These are phyloP conservation scores for Notechis scutatus DNA, from an alignment of 2,113 vertebrate genomes.

Conservation along the genomic window DNA sequence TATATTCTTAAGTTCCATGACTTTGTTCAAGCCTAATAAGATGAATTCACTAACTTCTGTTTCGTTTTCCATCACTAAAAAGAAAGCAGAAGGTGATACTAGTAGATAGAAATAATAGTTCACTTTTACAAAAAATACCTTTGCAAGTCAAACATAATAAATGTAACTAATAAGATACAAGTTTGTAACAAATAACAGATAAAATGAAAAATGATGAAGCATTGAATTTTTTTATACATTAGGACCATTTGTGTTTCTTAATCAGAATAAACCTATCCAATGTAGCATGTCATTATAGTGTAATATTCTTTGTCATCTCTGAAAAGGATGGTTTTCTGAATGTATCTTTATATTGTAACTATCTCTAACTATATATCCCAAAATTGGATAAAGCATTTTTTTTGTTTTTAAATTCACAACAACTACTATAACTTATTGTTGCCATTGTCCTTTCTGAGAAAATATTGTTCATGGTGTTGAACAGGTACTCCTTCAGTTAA, in stretches of 20 bases:
- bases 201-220: neutral
- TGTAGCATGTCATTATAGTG: neutral
- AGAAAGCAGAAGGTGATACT: neutral
- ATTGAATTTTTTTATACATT: neutral
- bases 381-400: neutral
- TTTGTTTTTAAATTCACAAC: neutral
- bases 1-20: neutral
- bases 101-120: neutral
- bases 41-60: slow-evolving; percentile 20
- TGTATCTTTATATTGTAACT: neutral
- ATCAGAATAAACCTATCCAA: neutral
- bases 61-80: slow-evolving; percentile 26
- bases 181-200: neutral
- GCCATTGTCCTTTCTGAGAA: neutral
- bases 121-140: neutral
- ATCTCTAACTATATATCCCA: neutral
- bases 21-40: slow-evolving; percentile 14
- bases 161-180: neutral
- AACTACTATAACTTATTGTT: neutral
- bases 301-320: neutral
- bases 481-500: neutral
- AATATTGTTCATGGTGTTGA: neutral
- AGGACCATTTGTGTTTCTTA: neutral
- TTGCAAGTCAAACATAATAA: neutral
- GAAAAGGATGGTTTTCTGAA: neutral